These are phyloP conservation scores for Dastarcus helophoroides DNA, from an alignment of 2,888 invertebrate genomes.

Conservation along the genomic window DNA sequence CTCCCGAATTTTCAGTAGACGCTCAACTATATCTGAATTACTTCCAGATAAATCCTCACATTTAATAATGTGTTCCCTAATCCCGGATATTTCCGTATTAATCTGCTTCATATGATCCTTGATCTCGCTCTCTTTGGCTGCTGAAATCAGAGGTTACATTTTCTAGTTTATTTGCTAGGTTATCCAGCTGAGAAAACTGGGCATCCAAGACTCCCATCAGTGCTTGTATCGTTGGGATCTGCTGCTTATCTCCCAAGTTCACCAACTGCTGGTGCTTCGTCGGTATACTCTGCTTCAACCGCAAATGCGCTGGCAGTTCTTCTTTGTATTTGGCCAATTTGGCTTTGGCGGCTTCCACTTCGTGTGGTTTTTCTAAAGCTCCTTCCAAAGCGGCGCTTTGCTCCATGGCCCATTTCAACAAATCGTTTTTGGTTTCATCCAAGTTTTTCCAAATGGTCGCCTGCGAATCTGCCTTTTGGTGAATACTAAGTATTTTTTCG, in stretches of 20 bases:
- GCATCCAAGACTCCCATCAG: conserved; percentile 57
- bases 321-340: conserved; percentile 74
- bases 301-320: conserved; percentile 68
- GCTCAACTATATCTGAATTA: conserved; percentile 68
- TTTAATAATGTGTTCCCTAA: conserved; percentile 74
- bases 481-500: conserved; percentile 58
- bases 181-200: conserved; percentile 64
- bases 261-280: conserved; percentile 70
- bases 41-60: conserved; percentile 86
- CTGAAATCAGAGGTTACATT: conserved; percentile 60
- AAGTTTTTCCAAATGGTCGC: conserved; percentile 89
- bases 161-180: conserved; percentile 63
- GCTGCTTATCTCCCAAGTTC: conserved; percentile 59
- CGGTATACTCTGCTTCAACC: conserved; percentile 64
- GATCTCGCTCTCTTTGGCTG: conserved; percentile 58
- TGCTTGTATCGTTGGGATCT: conserved; percentile 56
- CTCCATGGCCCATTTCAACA: conserved; percentile 73
- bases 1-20: conserved; percentile 62
- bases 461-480: conserved; percentile 77
- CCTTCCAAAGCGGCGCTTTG: conserved; percentile 67
- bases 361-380: conserved; percentile 64
- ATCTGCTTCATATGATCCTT: conserved; percentile 59
- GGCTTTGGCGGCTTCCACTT: conserved; percentile 68
- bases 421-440: conserved; percentile 71
- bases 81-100: conserved; percentile 56